Base-by-base conservation (phyloP, 2,888 invertebrate genomes). In the Pelosia muscerda region DNA sequence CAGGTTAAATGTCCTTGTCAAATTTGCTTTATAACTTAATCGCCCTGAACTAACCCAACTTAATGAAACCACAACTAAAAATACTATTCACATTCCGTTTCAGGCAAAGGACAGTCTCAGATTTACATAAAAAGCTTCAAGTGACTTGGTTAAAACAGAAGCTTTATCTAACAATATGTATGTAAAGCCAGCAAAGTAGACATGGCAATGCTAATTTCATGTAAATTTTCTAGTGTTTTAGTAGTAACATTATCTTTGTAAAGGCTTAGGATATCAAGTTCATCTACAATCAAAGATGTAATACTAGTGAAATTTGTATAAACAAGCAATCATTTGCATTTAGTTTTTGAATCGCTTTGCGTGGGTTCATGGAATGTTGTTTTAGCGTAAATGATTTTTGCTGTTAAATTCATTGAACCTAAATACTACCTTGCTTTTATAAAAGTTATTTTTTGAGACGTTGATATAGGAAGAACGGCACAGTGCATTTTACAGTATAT, bases 71-170 rank as follows among this genome's bases (percentile, higher is more conserved):
- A 23, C 19, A n/a, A 61, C 19, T 26, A 26, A 26, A 60, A 28
- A 59, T 23, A 26, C 25, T 42, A n/a, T 63, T 38, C 19, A 34
- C 38, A 38, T 62, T 42, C 38, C 22, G 56, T 57, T 58, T 57
- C n/a, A 23, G 25, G 25, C 42, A 34, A 54, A 60, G 23, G 19
- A 38, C 13, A 23, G 15, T 38, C 9, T 42, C 10, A 38, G n/a
- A 64, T 64, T 57, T 57, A 15, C 65, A 59, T 65, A 65, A 65
- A 64, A 38, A 49, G 53, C 65, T 65, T 65, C 49, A 65, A 61
- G 61, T 56, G 42, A 49, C 56, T 66, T 57, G 49, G 28, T 19
- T 49, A 49, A 57, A 3, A 42, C 22, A 54, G 34, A n/a, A 56
- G 42, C 66, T 56, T 62, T 66, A 66, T 66, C 55, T 66, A 55